Conservation (phyloP, 2,888 invertebrate genomes). For the Myathropa florea region DNA sequence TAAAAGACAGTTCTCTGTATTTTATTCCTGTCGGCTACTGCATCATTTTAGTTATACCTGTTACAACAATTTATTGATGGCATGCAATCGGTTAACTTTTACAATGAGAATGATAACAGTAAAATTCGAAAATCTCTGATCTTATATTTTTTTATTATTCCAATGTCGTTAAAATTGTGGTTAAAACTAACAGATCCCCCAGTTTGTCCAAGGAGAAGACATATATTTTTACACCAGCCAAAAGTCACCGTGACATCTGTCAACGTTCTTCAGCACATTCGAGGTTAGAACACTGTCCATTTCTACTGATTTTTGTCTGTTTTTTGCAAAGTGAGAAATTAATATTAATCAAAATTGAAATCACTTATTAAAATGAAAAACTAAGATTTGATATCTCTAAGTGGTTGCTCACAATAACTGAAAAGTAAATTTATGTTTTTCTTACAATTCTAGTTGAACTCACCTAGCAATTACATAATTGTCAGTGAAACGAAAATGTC, state of each 20-base stretch:
- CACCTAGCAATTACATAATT: conserved; percentile 62
- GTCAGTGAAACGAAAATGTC: conserved; percentile 74
- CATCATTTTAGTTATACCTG: too few species aligned
- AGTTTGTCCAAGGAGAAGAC: background rate
- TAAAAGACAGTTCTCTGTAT: too few species aligned
- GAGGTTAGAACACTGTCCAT: conserved; percentile 52
- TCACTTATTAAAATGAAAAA: background rate
- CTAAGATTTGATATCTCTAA: background rate
- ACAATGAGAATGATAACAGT: too few species aligned
- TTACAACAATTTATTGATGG: too few species aligned
- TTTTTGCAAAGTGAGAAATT: conserved; percentile 25
- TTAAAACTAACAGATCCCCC: background rate
- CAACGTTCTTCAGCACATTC: conserved; percentile 49
- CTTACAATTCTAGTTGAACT: conserved; percentile 36
- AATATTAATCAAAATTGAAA: background rate
- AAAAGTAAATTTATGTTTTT: background rate
- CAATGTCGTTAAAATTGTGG: background rate
- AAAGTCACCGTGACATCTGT: conserved; percentile 51
- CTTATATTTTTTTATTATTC: too few species aligned
- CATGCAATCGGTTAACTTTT: too few species aligned
- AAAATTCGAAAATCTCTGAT: too few species aligned
- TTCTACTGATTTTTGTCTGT: conserved; percentile 12
- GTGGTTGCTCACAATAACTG: background rate
- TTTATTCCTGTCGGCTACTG: too few species aligned
- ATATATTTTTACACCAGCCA: background rate